Conservation (phyloP, 2,888 invertebrate species). For the Luperina testacea region DNA sequence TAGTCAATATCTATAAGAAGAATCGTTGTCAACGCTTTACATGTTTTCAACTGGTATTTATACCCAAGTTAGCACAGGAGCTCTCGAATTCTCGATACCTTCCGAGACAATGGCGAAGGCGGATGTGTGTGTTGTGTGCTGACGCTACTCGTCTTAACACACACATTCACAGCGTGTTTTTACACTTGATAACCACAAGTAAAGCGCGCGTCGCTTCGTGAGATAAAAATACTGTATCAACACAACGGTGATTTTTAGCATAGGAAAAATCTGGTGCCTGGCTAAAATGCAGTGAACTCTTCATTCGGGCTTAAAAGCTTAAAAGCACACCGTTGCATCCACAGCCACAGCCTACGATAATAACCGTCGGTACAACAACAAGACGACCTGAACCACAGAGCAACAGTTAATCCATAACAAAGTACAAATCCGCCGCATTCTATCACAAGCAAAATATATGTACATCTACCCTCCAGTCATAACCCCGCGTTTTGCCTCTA, state of each 20-base stretch:
- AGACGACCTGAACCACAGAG: constrained; percentile 22
- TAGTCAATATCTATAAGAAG: not conserved
- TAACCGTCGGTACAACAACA: constrained; percentile 7
- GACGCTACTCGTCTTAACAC: not conserved
- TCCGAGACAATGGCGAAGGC: no score
- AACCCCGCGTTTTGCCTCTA: constrained; percentile 19
- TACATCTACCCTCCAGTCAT: constrained; percentile 13
- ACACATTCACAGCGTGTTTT: not conserved
- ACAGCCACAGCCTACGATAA: constrained; percentile 7
- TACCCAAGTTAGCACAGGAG: no score
- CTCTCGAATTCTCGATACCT: no score
- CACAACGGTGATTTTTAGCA: not conserved
- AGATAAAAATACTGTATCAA: not conserved
- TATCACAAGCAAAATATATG: constrained; percentile 31
- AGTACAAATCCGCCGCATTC: constrained; percentile 27
- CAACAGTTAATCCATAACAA: constrained; percentile 41
- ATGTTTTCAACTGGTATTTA: not conserved
- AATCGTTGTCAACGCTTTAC: not conserved
- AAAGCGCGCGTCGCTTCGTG: not conserved
- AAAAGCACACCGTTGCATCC: constrained; percentile 7
- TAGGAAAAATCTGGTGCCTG: not conserved
- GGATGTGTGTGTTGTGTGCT: not conserved
- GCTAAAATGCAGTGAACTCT: not conserved
- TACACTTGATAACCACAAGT: not conserved
- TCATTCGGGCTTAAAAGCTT: constrained; percentile 10